phyloP scores from a whole-genome alignment of 2,797 vertebrate genomes.

The Myripristis murdjan region DNA sequence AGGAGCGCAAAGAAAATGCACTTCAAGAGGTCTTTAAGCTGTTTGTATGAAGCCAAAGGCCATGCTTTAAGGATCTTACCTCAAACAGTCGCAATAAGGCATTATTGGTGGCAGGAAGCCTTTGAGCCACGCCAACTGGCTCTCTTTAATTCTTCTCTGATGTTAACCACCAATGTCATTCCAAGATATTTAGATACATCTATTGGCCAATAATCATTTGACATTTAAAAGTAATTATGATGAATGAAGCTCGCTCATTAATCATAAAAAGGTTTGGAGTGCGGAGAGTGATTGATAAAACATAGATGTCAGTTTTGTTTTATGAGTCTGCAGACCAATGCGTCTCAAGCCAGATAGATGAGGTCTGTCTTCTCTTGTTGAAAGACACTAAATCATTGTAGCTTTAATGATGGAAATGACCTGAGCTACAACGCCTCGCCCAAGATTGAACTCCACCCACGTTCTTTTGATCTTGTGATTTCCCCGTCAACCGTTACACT shows the following conservation, averaged over 20 bases:
- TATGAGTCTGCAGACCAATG: conserved; percentile 55
- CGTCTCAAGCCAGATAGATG: conserved; percentile 71
- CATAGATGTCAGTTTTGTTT: conserved; percentile 66
- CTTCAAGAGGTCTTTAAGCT: conserved; percentile 51
- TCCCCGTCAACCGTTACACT: conserved; percentile 11
- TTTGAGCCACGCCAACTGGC: conserved; percentile 56
- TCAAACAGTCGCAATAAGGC: conserved; percentile 59
- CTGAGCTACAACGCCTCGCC: conserved; percentile 48
- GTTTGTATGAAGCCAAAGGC: conserved; percentile 59
- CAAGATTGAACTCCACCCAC: conserved; percentile 54
- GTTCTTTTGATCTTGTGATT: conserved; percentile 25
- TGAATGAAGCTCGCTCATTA: conserved; percentile 61
- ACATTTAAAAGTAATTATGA: conserved; percentile 70
- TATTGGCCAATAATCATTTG: conserved; percentile 58
- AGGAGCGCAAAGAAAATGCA: conserved; percentile 40
- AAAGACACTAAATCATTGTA: conserved; percentile 74
- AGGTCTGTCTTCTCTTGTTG: conserved; percentile 64
- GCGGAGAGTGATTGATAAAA: conserved; percentile 69
- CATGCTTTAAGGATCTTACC: conserved; percentile 63
- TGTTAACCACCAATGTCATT: conserved; percentile 34
- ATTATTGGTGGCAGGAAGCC: conserved; percentile 62
- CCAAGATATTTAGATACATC: conserved; percentile 29
- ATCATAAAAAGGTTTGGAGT: conserved; percentile 58
- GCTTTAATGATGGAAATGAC: conserved; percentile 75
- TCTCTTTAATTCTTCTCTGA: conserved; percentile 26